These are phyloP conservation scores for Neoniphon sammara DNA, from an alignment of 2,797 vertebrate genomes.

Conservation along the genomic window DNA sequence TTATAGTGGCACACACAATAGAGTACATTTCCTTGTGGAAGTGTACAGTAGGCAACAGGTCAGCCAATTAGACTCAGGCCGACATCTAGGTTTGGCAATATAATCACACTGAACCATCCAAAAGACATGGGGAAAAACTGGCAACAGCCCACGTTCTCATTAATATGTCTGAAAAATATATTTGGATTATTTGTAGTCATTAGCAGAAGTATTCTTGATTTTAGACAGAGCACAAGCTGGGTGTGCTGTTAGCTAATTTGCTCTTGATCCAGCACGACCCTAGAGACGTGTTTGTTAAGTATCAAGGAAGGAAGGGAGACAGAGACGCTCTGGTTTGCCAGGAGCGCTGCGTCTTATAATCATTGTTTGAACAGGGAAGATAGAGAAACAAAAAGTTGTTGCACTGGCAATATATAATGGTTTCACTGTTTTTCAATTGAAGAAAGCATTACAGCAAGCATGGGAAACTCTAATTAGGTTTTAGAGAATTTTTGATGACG, in stretches of 20 bases:
- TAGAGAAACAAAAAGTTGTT: slow-evolving; percentile 55
- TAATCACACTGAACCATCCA: slow-evolving; percentile 16
- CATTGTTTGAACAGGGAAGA: slow-evolving; percentile 50
- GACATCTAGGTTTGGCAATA: slow-evolving; percentile 26
- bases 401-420: slow-evolving; percentile 44
- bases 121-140: slow-evolving; percentile 2
- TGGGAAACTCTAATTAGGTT: background rate
- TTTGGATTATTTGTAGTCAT: slow-evolving; percentile 52
- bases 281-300: slow-evolving; percentile 44
- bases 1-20: background rate
- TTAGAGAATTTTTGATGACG: background rate
- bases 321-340: slow-evolving; percentile 57
- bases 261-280: slow-evolving; percentile 35
- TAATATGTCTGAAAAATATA: slow-evolving; percentile 40
- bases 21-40: slow-evolving; percentile 17
- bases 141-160: slow-evolving; percentile 27
- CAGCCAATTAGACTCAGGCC: slow-evolving; percentile 45
- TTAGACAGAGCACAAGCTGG: slow-evolving; percentile 50
- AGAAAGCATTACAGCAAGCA: background rate
- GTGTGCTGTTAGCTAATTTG: slow-evolving; percentile 43
- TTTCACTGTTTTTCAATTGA: slow-evolving; percentile 32
- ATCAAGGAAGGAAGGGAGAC: slow-evolving; percentile 53
- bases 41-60: slow-evolving; percentile 26
- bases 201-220: slow-evolving; percentile 44
- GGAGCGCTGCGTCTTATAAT: slow-evolving; percentile 62